Evolutionary conservation across 2,797 vertebrate species (phyloP), one percentile per base, ranked within the genome.

Genomic region (Mus minutoides): DNA sequence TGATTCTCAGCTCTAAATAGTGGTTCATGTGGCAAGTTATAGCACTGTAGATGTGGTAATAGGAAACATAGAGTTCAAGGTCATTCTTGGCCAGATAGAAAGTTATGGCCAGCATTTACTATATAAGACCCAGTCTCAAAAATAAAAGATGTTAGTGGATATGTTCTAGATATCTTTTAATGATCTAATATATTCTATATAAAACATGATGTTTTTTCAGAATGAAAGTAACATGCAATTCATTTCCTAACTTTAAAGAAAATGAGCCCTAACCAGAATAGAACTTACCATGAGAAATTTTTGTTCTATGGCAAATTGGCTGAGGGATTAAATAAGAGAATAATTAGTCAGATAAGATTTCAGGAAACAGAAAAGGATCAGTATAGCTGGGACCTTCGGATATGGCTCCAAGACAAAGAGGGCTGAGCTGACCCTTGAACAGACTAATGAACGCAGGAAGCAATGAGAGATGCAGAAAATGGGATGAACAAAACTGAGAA

Each of bases 201-300:
- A 54, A 79, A 79, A 80, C n/a, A 29, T 90, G 54, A 88, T 52
- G 5, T 58, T 78, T 77, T 90, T 67, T 49, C 58, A 52, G 75
- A 62, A 64, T 31, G 24, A 90, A 79, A 54, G 11, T 67, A 2
- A 79, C 40, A 80, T 78, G 22, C 88, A 87, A 82, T 94, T 22
- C 9, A 29, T 62, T 92, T 46, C 37, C 46, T 95, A 71, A 67
- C 69, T 64, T 87, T 76, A 82, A 94, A 85, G 31, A 93, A 62
- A 85, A 54, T 77, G n/a, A 19, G 69, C 0, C 54, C 14, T 82
- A 85, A 78, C 46, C 21, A 82, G 96, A 43, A 90, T 14, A 73
- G 21, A 86, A 90, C 14, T n/a, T 58, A 80, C 82, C 34, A 62
- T 82, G 24, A 94, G 90, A 96, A 94, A 88, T 67, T 71, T 96